Base-by-base conservation (phyloP, 2,888 invertebrate species). In the Platypus cylindrus region DNA sequence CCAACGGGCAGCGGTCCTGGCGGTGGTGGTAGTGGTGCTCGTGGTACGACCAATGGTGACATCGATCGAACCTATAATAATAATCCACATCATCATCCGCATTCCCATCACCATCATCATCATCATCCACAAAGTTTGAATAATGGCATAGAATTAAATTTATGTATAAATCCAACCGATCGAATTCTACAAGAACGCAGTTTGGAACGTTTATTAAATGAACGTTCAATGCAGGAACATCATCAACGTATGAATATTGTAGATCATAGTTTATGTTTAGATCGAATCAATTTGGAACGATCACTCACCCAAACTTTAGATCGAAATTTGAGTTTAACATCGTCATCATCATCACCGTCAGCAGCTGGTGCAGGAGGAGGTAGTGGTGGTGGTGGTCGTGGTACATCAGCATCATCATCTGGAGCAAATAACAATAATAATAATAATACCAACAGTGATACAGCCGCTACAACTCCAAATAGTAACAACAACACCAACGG, bases 181-280 rank as follows among this genome's bases (percentile, higher is more conserved):
- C 34, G 53, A 16, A 44, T 57, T 30, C 45, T 56, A n/a, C 55
- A 57, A 40, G 58, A 58, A 29, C 43, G 55, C 5, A 59, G 45
- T 36, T 45, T 59, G 39, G 60, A 60, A 44, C 48, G 58, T 22
- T 47, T 59, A 30, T 49, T 60, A 35, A 55, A 55, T 47, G 59
- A 59, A 33, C 45, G 59, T 15, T 47, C 45, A 28, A 48, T 50
- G 43, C 47, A 56, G 47, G 46, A 49, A 38, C 48, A 47, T 42
- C 44, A 50, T 40, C 47, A 45, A 41, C 42, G 52, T 33, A 53
- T 52, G 50, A 50, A 47, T 40, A 35, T 55, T 30, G n/a, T n/a
- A n/a, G 54, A 56, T 38, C 56, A 56, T 46, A 47, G 48, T 29
- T 42, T 58, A 12, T 55, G 52, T 34, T 44, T 59, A 34, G 60